Evolutionary conservation across 1,140 invertebrate genomes (phyloP).

Genomic region (Diabrotica virgifera): DNA sequence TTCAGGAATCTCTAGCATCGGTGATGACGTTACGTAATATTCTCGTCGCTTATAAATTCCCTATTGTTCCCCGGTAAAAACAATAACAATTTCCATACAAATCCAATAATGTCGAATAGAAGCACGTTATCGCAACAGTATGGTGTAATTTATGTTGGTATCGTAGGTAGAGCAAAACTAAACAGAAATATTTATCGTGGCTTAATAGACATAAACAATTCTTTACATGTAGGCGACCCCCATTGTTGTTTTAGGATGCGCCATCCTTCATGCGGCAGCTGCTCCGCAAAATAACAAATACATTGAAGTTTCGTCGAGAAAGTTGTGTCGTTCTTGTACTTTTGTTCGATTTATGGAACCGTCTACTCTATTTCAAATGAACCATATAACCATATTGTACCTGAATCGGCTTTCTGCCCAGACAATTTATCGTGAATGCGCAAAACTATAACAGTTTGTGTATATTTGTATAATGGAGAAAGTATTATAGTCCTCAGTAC

Average conservation of each 20-base stretch:
- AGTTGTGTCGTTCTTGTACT: too few species aligned
- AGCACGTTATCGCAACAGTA: slow-evolving; percentile 10
- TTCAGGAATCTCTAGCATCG: not conserved
- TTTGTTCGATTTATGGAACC: too few species aligned
- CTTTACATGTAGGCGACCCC: slow-evolving; percentile 10
- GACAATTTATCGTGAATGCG: too few species aligned
- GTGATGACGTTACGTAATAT: not conserved
- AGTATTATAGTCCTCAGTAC: too few species aligned
- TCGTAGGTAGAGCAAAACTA: slow-evolving; percentile 9
- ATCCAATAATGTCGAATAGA: slow-evolving; percentile 8
- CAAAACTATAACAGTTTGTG: too few species aligned
- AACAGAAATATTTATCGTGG: slow-evolving; percentile 5
- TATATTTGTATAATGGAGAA: too few species aligned
- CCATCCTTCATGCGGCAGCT: not conserved
- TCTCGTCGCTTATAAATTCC: slow-evolving; percentile 7
- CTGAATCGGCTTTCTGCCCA: too few species aligned
- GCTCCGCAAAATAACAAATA: slow-evolving; percentile 7
- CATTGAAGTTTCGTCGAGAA: not conserved
- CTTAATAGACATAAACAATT: slow-evolving; percentile 8
- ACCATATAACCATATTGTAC: too few species aligned
- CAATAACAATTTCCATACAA: slow-evolving; percentile 12
- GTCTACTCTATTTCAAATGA: too few species aligned
- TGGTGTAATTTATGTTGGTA: slow-evolving; percentile 5
- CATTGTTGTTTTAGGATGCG: slow-evolving; percentile 13
- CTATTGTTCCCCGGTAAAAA: slow-evolving; percentile 4